Percentiles rank a stretch among this genome's conserved stretches.
These are phyloP conservation scores for Aphrophora alni DNA, from an alignment of 2,888 invertebrate species.

Conservation along the genomic window DNA sequence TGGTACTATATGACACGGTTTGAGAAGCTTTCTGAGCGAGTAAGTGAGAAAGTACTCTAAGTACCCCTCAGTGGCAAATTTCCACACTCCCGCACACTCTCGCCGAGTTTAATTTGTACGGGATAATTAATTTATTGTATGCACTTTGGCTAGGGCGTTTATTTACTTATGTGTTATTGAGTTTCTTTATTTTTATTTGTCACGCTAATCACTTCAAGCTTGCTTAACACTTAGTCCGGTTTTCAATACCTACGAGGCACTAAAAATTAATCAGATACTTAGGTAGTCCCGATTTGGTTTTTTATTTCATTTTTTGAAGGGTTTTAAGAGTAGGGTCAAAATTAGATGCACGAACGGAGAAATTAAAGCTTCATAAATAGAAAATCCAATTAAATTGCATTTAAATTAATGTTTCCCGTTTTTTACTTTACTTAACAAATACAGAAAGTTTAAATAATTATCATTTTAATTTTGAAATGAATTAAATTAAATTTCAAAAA, in stretches of 20 bases:
- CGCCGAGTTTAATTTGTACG: neutral
- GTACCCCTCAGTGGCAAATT: neutral
- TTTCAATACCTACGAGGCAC: too few species aligned
- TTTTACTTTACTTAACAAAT: too few species aligned
- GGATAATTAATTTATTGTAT: neutral
- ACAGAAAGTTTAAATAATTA: too few species aligned
- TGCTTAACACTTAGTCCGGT: neutral
- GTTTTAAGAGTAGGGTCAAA: neutral
- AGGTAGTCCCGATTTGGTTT: neutral
- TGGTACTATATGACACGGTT: slow-evolving; percentile 1
- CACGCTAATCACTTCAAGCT: neutral
- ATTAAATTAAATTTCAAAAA: too few species aligned
- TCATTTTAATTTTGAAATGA: too few species aligned
- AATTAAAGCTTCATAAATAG: neutral
- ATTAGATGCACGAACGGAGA: neutral
- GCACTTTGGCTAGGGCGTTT: neutral
- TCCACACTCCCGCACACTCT: neutral
- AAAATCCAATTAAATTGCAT: neutral
- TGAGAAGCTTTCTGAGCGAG: neutral
- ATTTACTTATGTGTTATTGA: neutral
- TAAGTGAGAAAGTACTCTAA: neutral
- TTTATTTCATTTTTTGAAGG: neutral
- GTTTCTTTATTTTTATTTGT: neutral
- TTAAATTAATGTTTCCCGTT: too few species aligned
- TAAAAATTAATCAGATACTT: neutral